Evolutionary conservation across 2,113 vertebrate genomes (phyloP).

Genomic region (Falco punctatus): DNA sequence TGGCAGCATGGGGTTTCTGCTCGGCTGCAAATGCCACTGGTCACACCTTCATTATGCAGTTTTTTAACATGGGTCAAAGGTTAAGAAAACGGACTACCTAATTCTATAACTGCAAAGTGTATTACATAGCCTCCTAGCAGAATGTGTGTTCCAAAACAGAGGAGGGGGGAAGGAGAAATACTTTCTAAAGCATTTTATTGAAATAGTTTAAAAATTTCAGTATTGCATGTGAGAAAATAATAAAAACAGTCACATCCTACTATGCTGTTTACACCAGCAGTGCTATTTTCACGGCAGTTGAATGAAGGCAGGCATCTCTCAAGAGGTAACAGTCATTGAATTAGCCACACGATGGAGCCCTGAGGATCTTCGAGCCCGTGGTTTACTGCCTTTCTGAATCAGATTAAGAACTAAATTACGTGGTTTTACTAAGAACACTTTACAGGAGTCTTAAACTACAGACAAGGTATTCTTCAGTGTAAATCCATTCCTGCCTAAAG

Average conservation of each 20-base stretch:
- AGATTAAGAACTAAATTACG: background rate
- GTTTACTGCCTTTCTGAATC: background rate
- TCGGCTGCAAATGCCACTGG: background rate
- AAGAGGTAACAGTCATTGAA: background rate
- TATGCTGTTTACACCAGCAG: background rate
- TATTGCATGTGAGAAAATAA: background rate
- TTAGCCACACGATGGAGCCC: conserved; percentile 53
- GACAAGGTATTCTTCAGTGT: background rate
- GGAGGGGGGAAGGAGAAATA: accelerated
- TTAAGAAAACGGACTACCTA: background rate
- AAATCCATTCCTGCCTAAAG: background rate
- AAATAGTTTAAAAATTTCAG: background rate
- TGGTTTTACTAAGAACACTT: background rate
- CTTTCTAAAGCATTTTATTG: background rate
- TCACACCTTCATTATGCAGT: background rate
- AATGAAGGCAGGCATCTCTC: background rate
- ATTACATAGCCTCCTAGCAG: background rate
- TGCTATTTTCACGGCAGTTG: background rate
- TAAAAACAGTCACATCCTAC: background rate
- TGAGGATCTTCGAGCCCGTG: background rate
- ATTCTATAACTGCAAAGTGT: background rate
- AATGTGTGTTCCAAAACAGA: background rate
- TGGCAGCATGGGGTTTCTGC: background rate
- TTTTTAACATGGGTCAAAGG: background rate
- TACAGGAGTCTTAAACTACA: background rate